Evolutionary conservation across 1,140 invertebrate species (phyloP).

Genomic region (Cepaea nemoralis): DNA sequence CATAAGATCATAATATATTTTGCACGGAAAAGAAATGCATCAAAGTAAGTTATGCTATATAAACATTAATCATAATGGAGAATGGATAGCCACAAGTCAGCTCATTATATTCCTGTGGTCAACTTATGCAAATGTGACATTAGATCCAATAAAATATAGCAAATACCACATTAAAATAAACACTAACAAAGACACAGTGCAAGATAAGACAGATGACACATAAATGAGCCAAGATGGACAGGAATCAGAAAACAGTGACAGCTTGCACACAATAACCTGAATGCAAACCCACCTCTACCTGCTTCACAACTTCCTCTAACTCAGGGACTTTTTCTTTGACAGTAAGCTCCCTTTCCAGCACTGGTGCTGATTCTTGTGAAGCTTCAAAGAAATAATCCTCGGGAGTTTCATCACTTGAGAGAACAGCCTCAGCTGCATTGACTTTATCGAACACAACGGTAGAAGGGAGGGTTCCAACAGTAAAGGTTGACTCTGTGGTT

Average conservation of each 20-base stretch:
- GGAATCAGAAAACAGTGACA: neutral
- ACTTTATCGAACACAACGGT: neutral
- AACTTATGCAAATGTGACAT: too few relatives aligned
- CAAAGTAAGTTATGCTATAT: too few relatives aligned
- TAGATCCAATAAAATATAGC: too few relatives aligned
- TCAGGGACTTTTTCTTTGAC: conserved; percentile 37
- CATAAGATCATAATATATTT: too few relatives aligned
- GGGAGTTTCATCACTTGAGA: neutral
- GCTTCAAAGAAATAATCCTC: neutral
- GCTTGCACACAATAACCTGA: conserved; percentile 20
- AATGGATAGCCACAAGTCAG: too few relatives aligned
- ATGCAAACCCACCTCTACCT: conserved; percentile 41
- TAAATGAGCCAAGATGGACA: neutral
- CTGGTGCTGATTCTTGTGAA: neutral
- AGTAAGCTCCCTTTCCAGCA: conserved; percentile 35
- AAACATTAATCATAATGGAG: too few relatives aligned
- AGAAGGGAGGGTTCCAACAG: conserved; percentile 1
- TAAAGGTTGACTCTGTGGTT: neutral
- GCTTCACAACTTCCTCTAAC: conserved; percentile 38
- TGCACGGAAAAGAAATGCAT: too few relatives aligned
- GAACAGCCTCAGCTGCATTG: neutral
- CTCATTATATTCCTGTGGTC: too few relatives aligned
- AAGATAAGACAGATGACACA: neutral
- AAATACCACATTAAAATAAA: too few relatives aligned
- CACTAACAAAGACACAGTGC: too few relatives aligned